Evolutionary conservation across 2,113 vertebrate species (phyloP).

Genomic region (Mobula birostris): DNA sequence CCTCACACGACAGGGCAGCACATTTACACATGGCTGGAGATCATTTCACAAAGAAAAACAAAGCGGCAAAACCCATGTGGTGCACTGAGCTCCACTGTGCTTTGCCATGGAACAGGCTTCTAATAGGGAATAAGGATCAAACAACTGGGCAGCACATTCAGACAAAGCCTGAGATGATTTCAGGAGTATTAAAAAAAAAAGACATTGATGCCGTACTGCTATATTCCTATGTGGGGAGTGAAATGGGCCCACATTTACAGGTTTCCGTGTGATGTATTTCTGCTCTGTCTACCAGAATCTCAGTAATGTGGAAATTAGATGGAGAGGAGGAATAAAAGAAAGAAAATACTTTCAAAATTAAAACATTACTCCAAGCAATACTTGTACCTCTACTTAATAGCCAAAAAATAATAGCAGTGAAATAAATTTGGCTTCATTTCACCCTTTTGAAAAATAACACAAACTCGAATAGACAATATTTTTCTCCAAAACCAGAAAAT

Average conservation of each 20-base stretch:
- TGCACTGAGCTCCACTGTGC: background rate
- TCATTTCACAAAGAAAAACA: slow-evolving; percentile 27
- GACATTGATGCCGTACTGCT: background rate
- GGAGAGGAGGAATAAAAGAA: background rate
- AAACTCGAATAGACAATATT: background rate
- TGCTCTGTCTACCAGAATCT: background rate
- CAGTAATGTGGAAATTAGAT: background rate
- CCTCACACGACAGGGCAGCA: slow-evolving; percentile 3
- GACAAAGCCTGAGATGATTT: background rate
- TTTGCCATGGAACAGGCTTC: background rate
- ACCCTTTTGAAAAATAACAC: background rate
- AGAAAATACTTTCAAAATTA: background rate
- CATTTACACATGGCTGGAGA: slow-evolving; percentile 32
- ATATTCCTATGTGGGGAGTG: background rate
- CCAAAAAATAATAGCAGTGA: background rate
- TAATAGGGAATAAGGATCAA: slow-evolving; percentile 5
- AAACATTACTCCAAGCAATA: background rate
- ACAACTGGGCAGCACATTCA: slow-evolving; percentile 14
- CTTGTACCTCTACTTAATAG: background rate
- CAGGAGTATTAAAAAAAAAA: slow-evolving; percentile 7
- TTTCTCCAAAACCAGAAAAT: background rate
- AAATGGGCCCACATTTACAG: background rate
- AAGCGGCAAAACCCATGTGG: slow-evolving; percentile 12
- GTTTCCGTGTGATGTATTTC: background rate
- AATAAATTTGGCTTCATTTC: too few relatives aligned